Conservation (phyloP, 1,140 invertebrate species). For the Drosophila subpulchrella region DNA sequence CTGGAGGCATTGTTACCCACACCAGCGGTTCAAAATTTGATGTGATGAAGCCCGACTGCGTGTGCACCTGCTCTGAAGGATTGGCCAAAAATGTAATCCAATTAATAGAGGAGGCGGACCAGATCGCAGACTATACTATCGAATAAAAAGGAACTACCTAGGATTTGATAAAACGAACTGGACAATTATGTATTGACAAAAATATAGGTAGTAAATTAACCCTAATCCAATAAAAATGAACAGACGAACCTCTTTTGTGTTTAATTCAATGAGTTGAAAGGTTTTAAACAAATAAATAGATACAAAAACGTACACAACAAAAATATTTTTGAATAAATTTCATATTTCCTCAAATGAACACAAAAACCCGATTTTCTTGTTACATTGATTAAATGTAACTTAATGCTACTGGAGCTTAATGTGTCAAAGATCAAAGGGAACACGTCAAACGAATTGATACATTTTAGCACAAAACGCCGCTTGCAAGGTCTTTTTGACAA, state of each 20-base stretch:
- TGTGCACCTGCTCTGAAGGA: constrained; percentile 86
- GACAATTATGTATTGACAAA: neutral
- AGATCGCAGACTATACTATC: constrained; percentile 57
- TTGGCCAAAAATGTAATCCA: constrained; percentile 86
- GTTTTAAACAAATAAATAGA: too few relatives aligned
- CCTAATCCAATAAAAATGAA: too few relatives aligned
- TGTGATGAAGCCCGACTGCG: constrained; percentile 87
- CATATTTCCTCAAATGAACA: neutral
- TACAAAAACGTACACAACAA: neutral
- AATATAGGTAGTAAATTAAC: neutral
- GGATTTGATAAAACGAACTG: neutral
- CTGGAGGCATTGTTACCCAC: constrained; percentile 89
- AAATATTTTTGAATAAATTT: neutral
- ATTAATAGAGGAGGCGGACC: constrained; percentile 84
- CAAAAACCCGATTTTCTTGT: neutral
- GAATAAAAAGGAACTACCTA: neutral
- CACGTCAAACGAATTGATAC: neutral
- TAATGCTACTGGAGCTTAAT: too few relatives aligned
- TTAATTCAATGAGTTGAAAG: neutral
- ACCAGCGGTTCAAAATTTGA: constrained; percentile 88
- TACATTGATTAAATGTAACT: neutral
- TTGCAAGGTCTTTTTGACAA: neutral
- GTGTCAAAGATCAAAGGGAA: neutral
- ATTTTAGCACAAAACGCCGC: constrained; percentile 6
- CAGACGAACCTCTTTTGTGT: too few relatives aligned